A percentile compares a stretch with the other conserved stretches of the same genome.
Conservation (phyloP, 1,140 invertebrate species). For the Drosophila pandora region DNA sequence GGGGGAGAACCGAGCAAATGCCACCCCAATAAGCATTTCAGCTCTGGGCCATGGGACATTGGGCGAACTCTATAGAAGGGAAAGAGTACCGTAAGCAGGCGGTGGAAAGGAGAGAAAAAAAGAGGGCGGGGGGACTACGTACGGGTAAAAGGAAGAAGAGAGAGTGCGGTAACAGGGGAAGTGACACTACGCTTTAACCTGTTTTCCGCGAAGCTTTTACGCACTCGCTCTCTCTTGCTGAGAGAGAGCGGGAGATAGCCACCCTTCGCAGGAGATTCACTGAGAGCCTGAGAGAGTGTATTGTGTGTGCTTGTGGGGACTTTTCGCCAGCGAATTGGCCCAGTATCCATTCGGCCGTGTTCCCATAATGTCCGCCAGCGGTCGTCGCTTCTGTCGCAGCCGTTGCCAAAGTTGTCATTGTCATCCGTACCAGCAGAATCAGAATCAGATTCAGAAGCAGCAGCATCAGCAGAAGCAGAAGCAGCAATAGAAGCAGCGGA, state of each 20-base stretch:
- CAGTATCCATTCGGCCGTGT: conserved; percentile 83
- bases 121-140: background rate
- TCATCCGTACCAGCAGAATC: conserved; percentile 63
- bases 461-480: conserved; percentile 29
- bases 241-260: conserved; percentile 24
- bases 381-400: conserved; percentile 75
- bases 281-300: conserved; percentile 19
- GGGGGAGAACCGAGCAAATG: conserved; percentile 51
- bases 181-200: conserved; percentile 73
- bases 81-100: background rate
- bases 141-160: background rate
- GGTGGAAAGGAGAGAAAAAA: conserved; percentile 9
- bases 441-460: conserved; percentile 35
- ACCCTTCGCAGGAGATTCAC: conserved; percentile 62
- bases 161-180: conserved; percentile 28
- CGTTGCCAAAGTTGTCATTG: conserved; percentile 79
- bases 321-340: conserved; percentile 70
- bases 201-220: conserved; percentile 78
- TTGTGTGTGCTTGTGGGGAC: conserved; percentile 37
- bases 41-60: conserved; percentile 70
- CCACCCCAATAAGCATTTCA: conserved; percentile 75
- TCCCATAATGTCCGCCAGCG: conserved; percentile 83
- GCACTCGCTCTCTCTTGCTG: conserved; percentile 46
- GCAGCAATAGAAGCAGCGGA: conserved; percentile 43
- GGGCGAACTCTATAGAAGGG: conserved; percentile 35